Percentiles rank a stretch among this genome's conserved stretches.
Conservation (phyloP, 2,888 invertebrate species). For the Phengaris alcon region DNA sequence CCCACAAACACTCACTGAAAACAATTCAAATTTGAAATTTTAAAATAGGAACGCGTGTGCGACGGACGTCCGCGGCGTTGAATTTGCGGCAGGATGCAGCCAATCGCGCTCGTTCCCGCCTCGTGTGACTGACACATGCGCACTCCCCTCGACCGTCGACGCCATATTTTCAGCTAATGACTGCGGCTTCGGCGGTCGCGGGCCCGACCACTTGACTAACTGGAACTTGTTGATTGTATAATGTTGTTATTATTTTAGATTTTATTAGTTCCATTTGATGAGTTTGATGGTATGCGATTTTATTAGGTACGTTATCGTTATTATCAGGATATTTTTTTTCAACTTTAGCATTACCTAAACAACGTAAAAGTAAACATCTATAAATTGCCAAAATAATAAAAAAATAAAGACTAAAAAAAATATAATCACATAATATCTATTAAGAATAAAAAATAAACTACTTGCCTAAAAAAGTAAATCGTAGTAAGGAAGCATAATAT, state of each 20-base stretch:
- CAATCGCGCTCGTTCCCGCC: slow-evolving; percentile 63
- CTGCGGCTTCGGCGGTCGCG: slow-evolving; percentile 29
- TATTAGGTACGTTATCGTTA: neutral
- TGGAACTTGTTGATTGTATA: slow-evolving; percentile 28
- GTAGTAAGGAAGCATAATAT: slow-evolving; percentile 32
- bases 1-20: slow-evolving; percentile 29
- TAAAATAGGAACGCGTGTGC: slow-evolving; percentile 45
- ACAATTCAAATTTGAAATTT: slow-evolving; percentile 36
- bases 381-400: neutral
- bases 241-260: slow-evolving; percentile 22
- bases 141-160: slow-evolving; percentile 36
- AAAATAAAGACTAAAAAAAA: neutral
- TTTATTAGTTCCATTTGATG: neutral
- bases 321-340: neutral
- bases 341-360: neutral
- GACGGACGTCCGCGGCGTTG: slow-evolving; percentile 65
- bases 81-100: slow-evolving; percentile 68
- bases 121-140: slow-evolving; percentile 43
- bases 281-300: neutral
- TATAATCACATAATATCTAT: neutral
- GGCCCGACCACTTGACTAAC: slow-evolving; percentile 34
- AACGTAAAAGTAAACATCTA: neutral
- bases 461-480: slow-evolving; percentile 8
- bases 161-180: slow-evolving; percentile 38
- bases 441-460: neutral